Base-by-base conservation (phyloP, 2,888 invertebrate genomes). In the Erebia aethiops region DNA sequence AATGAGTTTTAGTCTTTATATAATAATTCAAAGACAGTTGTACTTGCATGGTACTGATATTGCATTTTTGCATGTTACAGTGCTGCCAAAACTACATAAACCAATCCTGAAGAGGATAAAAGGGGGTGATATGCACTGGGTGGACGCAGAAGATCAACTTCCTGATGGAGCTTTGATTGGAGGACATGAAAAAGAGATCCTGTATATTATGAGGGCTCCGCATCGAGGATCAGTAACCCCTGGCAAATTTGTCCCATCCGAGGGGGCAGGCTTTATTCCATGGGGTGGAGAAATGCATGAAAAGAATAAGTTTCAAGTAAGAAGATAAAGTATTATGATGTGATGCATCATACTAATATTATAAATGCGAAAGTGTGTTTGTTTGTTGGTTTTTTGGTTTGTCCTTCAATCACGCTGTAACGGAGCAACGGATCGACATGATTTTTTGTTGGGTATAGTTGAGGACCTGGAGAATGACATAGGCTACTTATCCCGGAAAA, bases 161-260 rank as follows among this genome's bases (percentile, higher is more conserved):
- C 77, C 77, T 35, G 73, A 74, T 58, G 71, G 70, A 7, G 73
- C 77, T 49, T 5, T 76, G 16, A 75, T 77, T 41, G 77, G 77
- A 46, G 76, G 77, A 14, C 71, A 68, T 67, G 77, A 77, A 68
- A 68, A 69, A 26, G 77, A 76, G 67, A 56, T 71, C n/a, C 43
- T 77, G 9, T 96, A 94, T 80, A 94, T 97, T 3, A 95, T 96
- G n/a, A 94, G 97, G 79, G 96, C 96, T 2, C 87, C 88, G 21
- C 96, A 96, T 82, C 95, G 95, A 76, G 96, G 96, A 9, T 96
- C 95, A n/a, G 84, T 97, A 56, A 95, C 97, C 74, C 97, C 97
- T 64, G 98, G 98, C 26, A 97, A 97, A 86, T 94, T 96, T 76
- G 93, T 96, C 60, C 95, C 96, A 8, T 95, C 96, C 13, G 95